Evolutionary conservation across 2,113 vertebrate species (phyloP).

Genomic region (Pimephales promelas): DNA sequence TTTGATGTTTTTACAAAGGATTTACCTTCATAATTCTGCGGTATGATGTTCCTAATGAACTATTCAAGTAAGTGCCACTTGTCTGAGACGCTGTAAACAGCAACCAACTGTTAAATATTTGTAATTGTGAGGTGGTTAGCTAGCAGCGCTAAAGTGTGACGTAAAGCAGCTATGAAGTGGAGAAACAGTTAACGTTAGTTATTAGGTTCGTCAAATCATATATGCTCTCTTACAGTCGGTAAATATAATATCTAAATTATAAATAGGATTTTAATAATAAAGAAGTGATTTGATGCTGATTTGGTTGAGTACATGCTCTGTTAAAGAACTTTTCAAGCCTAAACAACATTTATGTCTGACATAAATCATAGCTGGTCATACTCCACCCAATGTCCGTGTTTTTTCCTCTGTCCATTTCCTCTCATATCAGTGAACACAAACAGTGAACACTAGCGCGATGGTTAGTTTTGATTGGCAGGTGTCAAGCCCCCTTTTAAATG

Average conservation of each 20-base stretch:
- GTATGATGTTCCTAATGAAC: background rate
- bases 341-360: background rate
- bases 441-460: background rate
- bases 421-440: background rate
- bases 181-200: background rate
- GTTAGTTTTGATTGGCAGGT: conserved; percentile 6
- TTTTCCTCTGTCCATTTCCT: background rate
- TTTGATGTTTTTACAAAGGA: conserved; percentile 13
- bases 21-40: background rate
- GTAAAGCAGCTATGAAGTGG: background rate
- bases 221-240: no score
- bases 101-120: background rate
- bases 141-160: conserved; percentile 30
- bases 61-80: conserved; percentile 24
- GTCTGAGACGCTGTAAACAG: background rate
- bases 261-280: background rate
- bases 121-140: background rate
- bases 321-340: background rate
- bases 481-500: conserved; percentile 15
- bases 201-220: background rate
- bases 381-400: background rate
- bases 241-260: background rate
- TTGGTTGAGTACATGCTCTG: background rate
- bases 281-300: background rate
- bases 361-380: background rate